These are phyloP conservation scores for Neostethus bicornis DNA, from an alignment of 2,797 vertebrate genomes.

Conservation along the genomic window DNA sequence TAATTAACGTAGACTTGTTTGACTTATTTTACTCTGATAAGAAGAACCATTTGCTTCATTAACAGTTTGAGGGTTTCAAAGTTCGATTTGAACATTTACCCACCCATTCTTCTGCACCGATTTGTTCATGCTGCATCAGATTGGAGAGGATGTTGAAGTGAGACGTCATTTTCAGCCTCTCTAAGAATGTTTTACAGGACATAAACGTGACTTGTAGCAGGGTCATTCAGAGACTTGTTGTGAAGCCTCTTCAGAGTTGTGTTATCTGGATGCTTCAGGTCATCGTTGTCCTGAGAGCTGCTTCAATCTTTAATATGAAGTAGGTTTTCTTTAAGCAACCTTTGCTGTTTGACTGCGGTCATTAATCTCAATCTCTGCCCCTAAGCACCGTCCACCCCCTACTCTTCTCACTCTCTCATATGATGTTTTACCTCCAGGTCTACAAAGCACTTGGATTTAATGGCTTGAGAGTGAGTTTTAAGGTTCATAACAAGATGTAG, in stretches of 20 bases:
- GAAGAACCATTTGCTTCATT: no score
- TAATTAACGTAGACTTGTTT: no score
- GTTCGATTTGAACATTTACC: no score
- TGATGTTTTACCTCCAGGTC: background rate
- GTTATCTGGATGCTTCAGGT: slow-evolving; percentile 9
- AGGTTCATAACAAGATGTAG: background rate
- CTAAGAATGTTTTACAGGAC: background rate
- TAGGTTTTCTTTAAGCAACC: slow-evolving; percentile 3
- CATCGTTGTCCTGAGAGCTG: slow-evolving; percentile 5
- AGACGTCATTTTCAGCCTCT: slow-evolving; percentile 1
- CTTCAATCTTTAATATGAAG: background rate
- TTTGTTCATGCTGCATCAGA: background rate
- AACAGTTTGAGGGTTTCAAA: no score
- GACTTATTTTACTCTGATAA: no score
- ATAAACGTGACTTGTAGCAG: slow-evolving; percentile 1
- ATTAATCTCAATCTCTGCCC: slow-evolving; percentile 1
- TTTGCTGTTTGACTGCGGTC: slow-evolving; percentile 17
- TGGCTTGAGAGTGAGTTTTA: background rate
- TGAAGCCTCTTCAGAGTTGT: background rate
- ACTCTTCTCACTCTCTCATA: no score
- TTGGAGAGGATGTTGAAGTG: background rate
- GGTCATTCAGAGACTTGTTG: background rate
- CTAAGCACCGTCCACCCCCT: background rate
- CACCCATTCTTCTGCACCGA: no score
- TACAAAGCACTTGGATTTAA: background rate